Percentiles rank a stretch among this genome's conserved stretches.
phyloP scores from a whole-genome alignment of 2,888 invertebrate species.

The Conistra vaccinii region DNA sequence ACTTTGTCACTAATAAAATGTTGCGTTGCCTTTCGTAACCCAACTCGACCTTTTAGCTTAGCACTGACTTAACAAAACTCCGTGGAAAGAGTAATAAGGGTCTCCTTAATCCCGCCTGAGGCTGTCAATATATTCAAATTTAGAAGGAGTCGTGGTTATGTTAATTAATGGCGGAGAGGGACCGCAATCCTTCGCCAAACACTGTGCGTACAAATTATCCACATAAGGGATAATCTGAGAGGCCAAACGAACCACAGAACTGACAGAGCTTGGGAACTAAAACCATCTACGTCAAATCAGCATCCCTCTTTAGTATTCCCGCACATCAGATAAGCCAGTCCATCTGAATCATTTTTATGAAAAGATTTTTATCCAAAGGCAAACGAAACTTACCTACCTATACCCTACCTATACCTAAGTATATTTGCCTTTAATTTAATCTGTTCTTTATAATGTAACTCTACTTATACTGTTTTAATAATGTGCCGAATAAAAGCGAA shows the following conservation, averaged over 20 bases:
- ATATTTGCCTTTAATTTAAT: neutral
- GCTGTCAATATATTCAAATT: conserved; percentile 55
- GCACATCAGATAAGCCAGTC: conserved; percentile 26
- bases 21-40: conserved; percentile 23
- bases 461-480: neutral
- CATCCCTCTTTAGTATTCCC: conserved; percentile 34
- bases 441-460: neutral
- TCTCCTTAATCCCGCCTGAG: conserved; percentile 31
- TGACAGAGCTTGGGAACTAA: conserved; percentile 15
- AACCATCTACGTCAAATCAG: conserved; percentile 24
- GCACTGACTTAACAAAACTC: conserved; percentile 43
- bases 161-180: conserved; percentile 58
- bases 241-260: conserved; percentile 45
- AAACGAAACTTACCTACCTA: conserved; percentile 6
- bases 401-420: neutral
- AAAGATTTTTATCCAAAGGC: conserved; percentile 32
- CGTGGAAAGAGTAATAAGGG: conserved; percentile 43
- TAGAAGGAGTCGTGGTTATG: conserved; percentile 52
- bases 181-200: conserved; percentile 56
- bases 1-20: conserved; percentile 32
- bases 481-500: neutral
- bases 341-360: conserved; percentile 40
- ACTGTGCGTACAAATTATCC: conserved; percentile 60
- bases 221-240: conserved; percentile 55
- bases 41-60: conserved; percentile 40